A percentile compares a stretch with the other conserved stretches of the same genome.
These are phyloP conservation scores for Sarcoramphus papa DNA, from an alignment of 2,797 vertebrate species.

Conservation along the genomic window DNA sequence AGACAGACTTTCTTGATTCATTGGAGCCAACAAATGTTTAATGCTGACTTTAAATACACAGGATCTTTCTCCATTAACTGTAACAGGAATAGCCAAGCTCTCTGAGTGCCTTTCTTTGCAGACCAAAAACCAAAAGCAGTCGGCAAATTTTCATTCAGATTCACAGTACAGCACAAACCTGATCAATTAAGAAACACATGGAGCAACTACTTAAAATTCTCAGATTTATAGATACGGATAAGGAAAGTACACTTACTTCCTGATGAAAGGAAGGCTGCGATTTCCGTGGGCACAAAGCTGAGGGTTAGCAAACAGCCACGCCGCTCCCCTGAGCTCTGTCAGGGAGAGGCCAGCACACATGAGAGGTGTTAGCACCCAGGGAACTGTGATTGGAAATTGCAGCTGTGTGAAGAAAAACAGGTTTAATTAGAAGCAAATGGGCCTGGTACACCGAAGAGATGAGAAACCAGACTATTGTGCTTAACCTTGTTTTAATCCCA, in stretches of 20 bases:
- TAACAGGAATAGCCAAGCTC: background rate
- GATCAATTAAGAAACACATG: background rate
- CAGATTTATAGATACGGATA: background rate
- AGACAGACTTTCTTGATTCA: background rate
- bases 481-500: background rate
- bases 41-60: background rate
- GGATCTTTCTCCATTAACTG: background rate
- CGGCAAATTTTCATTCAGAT: background rate
- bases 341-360: background rate
- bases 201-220: background rate
- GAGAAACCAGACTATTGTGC: background rate
- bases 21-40: background rate
- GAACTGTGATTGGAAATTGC: background rate
- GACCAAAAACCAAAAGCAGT: background rate
- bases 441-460: background rate
- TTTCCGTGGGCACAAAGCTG: too few relatives aligned
- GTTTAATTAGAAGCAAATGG: background rate
- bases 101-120: background rate
- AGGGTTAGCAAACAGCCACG: background rate
- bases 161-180: background rate
- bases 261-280: background rate
- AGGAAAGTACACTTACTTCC: background rate
- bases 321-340: fast-evolving
- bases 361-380: background rate
- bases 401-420: background rate